These are phyloP conservation scores for Anodontia alba DNA, from an alignment of 2,888 invertebrate genomes.

Conservation along the genomic window DNA sequence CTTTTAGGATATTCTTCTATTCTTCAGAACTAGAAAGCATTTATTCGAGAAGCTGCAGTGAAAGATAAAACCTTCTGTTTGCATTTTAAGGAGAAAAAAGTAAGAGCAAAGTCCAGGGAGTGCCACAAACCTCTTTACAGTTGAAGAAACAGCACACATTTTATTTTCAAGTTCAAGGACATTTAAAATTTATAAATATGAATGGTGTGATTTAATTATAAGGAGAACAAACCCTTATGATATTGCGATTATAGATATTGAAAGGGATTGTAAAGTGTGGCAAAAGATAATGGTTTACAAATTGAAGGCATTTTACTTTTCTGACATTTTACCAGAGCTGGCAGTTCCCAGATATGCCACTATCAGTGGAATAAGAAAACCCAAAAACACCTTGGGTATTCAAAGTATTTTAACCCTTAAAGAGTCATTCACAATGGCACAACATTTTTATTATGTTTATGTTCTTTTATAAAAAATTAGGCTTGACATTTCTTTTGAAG, in stretches of 20 bases:
- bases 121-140: no score
- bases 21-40: no score
- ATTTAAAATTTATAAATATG: slow-evolving; percentile 34
- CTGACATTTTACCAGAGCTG: slow-evolving; percentile 29
- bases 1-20: no score
- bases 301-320: slow-evolving; percentile 26
- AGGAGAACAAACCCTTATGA: slow-evolving; percentile 45
- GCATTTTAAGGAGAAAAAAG: no score
- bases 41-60: no score
- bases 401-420: no score
- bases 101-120: no score
- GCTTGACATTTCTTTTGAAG: no score
- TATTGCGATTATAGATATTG: slow-evolving; percentile 29
- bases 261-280: slow-evolving; percentile 26
- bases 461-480: no score
- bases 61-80: no score
- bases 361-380: slow-evolving; percentile 31
- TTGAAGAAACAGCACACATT: slow-evolving; percentile 22
- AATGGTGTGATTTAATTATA: slow-evolving; percentile 37
- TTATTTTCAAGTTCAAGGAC: slow-evolving; percentile 34
- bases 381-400: slow-evolving; percentile 39
- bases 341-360: slow-evolving; percentile 29
- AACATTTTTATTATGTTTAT: no score
- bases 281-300: slow-evolving; percentile 32
- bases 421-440: no score